Base-by-base conservation (phyloP, 30 jellyfish, hydroid and myxozoan species). In the Hydra vulgaris region DNA sequence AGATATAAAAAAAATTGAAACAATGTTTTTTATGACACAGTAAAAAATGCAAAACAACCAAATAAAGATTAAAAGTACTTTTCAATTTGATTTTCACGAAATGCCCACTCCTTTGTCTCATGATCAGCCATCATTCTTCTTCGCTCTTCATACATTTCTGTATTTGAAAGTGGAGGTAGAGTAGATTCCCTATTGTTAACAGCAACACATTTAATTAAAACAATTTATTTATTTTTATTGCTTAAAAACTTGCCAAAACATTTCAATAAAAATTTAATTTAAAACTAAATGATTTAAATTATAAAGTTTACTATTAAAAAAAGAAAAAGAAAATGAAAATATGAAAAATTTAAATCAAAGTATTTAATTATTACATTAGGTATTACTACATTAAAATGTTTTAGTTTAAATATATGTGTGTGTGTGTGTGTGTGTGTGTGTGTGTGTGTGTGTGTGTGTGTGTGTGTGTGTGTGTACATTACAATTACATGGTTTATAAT, bases 41-140 rank as follows among this genome's bases (percentile, higher is more conserved):
- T 26, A 3, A 73, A 73, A 17, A 73, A 73, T 5, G 24, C 23
- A 21, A 69, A 3, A 69, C 5, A 69, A 23, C 5, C 26, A 69
- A 69, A 69, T 3, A 1, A 3, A 69, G 15, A 23, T 69, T 5
- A 5, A 27, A 52, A 88, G 18, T 77, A 92, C 98, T 79, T 85
- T 81, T 92, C 98, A 71, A 92, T 92, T 77, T 92, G 96, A 54
- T 70, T 83, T 74, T 92, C 98, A 27, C 98, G 77, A 54, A 85
- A 82, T 21, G 92, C 94, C 98, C 98, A 92, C 76, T 92, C 98
- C 40, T 87, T 92, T 25, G 94, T 77, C 71, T 92, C 98, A 77
- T 92, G 98, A 23, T 83, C 98, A 25, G 83, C 96, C 96, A 92
- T 92, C 98, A 87, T 94, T 76, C 89, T 89, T 53, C 96, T 56